These are phyloP conservation scores for Oreocharis arfaki DNA, from an alignment of 2,113 vertebrate species.

Conservation along the genomic window DNA sequence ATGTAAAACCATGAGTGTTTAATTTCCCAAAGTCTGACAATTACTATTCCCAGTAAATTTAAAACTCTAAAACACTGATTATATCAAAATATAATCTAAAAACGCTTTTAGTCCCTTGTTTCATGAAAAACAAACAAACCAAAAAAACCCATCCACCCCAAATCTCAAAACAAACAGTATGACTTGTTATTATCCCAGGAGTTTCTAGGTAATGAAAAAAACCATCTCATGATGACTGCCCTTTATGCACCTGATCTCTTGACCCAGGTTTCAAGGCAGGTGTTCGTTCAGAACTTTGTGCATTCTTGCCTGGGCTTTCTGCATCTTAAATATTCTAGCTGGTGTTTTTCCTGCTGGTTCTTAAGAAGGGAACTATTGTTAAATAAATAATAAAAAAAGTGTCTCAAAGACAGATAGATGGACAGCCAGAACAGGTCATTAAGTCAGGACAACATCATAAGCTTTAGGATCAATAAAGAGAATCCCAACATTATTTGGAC, in stretches of 20 bases:
- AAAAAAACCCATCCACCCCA: neutral
- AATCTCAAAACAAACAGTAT: neutral
- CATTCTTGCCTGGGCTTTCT: neutral
- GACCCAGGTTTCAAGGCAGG: constrained; percentile 58
- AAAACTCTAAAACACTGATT: neutral
- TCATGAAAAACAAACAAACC: neutral
- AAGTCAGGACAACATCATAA: neutral
- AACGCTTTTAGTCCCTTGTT: neutral
- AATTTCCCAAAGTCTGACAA: neutral
- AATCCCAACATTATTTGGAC: constrained; percentile 12
- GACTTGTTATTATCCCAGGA: constrained; percentile 45
- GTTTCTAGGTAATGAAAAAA: constrained; percentile 33
- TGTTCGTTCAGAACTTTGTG: constrained; percentile 60
- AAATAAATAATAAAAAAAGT: neutral
- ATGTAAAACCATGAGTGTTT: neutral
- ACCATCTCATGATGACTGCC: constrained; percentile 52
- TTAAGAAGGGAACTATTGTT: neutral
- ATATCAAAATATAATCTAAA: neutral
- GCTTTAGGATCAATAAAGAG: constrained; percentile 18
- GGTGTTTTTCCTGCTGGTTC: neutral
- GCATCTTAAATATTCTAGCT: constrained; percentile 49
- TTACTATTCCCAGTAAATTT: neutral
- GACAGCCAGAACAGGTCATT: neutral
- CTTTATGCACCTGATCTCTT: constrained; percentile 67
- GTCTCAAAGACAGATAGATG: neutral